These are phyloP conservation scores for Lerema accius DNA, from an alignment of 1,140 invertebrate species.

Conservation along the genomic window DNA sequence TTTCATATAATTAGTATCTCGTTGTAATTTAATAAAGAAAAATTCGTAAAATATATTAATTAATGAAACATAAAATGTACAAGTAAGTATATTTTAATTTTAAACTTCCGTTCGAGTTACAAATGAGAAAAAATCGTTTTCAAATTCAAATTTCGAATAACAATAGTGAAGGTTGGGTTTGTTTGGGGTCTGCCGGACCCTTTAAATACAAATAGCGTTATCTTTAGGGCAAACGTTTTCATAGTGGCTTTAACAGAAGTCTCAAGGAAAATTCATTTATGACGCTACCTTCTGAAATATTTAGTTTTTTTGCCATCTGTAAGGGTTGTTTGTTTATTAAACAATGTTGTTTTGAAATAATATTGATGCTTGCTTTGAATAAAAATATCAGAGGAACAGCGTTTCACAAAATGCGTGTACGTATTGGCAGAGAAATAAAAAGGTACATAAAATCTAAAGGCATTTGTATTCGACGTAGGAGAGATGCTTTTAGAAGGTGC, in stretches of 20 bases:
- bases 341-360: neutral
- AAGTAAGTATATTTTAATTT: no score
- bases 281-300: conserved; percentile 27
- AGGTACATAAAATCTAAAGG: no score
- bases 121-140: neutral
- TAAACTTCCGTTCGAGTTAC: neutral
- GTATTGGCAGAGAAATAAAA: no score
- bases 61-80: no score
- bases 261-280: conserved; percentile 36
- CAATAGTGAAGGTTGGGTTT: conserved; percentile 35
- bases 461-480: no score
- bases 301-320: conserved; percentile 15
- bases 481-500: no score
- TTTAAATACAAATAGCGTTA: conserved; percentile 55
- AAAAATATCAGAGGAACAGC: no score
- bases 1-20: no score
- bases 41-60: no score
- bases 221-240: conserved; percentile 36
- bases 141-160: conserved; percentile 22
- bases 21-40: no score
- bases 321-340: neutral
- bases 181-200: conserved; percentile 38
- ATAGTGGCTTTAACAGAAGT: conserved; percentile 25
- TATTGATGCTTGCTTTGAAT: no score
- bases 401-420: no score